Evolutionary conservation across 1,140 invertebrate species (phyloP).

Genomic region (Tetragonula clypearis): DNA sequence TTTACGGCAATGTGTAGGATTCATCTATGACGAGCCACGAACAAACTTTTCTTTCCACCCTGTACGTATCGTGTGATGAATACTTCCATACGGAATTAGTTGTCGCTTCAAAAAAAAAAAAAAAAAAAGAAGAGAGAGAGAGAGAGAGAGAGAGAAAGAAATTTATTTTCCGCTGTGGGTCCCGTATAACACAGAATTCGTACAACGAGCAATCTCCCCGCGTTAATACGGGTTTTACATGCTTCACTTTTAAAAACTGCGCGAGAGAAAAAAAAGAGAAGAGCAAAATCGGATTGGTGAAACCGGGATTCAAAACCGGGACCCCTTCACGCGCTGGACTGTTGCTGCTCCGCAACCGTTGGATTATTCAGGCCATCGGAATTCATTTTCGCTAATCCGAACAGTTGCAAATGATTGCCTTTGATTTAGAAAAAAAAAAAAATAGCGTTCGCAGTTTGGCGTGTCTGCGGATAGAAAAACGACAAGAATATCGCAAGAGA

Average conservation of each 20-base stretch:
- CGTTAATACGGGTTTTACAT: neutral
- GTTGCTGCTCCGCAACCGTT: neutral
- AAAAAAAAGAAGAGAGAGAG: too few species aligned
- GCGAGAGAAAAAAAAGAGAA: neutral
- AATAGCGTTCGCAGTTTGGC: neutral
- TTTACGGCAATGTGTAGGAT: too few species aligned
- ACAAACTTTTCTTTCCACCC: too few species aligned
- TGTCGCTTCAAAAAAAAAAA: too few species aligned
- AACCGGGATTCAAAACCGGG: neutral
- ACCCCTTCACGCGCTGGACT: neutral
- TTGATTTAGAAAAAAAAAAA: neutral
- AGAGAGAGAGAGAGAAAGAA: too few species aligned
- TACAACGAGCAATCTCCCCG: too few species aligned
- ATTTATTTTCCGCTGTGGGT: too few species aligned
- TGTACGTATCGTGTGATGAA: too few species aligned
- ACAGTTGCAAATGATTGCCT: conserved; percentile 1
- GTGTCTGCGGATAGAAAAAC: neutral
- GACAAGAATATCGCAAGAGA: neutral
- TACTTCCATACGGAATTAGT: too few species aligned
- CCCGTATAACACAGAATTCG: too few species aligned
- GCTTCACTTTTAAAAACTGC: neutral
- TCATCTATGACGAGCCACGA: too few species aligned
- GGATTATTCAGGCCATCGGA: conserved; percentile 3
- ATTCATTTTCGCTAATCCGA: conserved; percentile 1
- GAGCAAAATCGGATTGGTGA: neutral